These are phyloP conservation scores for Valencia hispanica DNA, from an alignment of 2,797 vertebrate species.

Conservation along the genomic window DNA sequence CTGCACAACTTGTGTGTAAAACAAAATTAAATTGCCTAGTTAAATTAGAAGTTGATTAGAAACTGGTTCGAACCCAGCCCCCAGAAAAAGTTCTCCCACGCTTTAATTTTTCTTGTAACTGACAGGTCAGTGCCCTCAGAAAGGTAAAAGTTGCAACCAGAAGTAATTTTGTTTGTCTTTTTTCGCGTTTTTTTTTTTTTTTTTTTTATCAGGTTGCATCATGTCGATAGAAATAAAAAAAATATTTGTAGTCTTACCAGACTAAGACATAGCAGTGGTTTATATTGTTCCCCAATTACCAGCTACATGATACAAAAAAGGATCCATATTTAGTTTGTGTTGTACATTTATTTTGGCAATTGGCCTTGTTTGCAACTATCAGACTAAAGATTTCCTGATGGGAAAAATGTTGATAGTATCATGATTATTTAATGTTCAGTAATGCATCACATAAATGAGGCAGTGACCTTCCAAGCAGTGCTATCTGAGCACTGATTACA, in stretches of 20 bases:
- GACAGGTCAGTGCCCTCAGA: background rate
- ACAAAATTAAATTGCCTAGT: background rate
- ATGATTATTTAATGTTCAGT: background rate
- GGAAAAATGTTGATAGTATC: background rate
- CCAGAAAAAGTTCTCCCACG: background rate
- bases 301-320: background rate
- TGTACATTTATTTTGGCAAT: background rate
- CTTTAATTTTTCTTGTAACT: background rate
- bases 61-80: background rate
- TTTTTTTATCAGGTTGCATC: background rate
- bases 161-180: background rate
- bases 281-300: background rate
- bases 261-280: too few species aligned
- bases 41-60: background rate
- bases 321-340: background rate
- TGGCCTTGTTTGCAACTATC: background rate
- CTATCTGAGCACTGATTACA: background rate
- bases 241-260: background rate
- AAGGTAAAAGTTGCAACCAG: background rate
- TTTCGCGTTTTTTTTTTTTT: too few species aligned
- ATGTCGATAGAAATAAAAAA: background rate
- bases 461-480: background rate
- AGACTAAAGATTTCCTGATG: background rate
- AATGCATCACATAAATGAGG: background rate
- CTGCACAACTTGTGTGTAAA: background rate